Evolutionary conservation across 2,888 invertebrate species (phyloP), one percentile per base, ranked within the genome.

Genomic region (Lingula anatina): DNA sequence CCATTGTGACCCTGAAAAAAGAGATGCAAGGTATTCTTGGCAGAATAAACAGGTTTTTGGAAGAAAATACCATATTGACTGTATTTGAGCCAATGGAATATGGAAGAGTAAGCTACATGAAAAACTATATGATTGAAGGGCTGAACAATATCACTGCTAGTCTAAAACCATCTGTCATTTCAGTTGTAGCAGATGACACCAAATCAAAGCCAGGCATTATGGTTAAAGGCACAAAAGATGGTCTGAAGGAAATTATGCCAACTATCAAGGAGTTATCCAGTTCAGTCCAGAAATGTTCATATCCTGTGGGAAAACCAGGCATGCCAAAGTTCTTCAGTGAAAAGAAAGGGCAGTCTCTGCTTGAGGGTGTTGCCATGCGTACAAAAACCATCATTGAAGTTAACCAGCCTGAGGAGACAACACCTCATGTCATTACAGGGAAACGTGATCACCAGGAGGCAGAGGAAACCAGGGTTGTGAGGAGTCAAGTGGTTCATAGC

Each of bases 401-500:
- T 15, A 12, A 15, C 15, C 31, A 31, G 15, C n/a, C n/a, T n/a
- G n/a, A n/a, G n/a, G n/a, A n/a, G n/a, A n/a, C n/a, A n/a, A n/a
- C n/a, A n/a, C n/a, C n/a, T n/a, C n/a, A n/a, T n/a, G n/a, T n/a
- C n/a, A n/a, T n/a, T n/a, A n/a, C n/a, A n/a, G n/a, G n/a, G n/a
- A n/a, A n/a, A n/a, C n/a, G n/a, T n/a, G 31, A 31, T 12, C 9
- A 31, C 31, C 9, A 12, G 15, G 31, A 31, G 9, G 31, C 9
- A 31, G 31, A 31, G 15, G 31, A 31, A 31, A 31, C 31, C 9
- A 15, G 31, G 15, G 9, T 31, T 31, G 31, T 31, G 9, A 31
- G 9, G 31, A 15, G 9, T 12, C 9, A 31, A 15, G 49, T 47
- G 40, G 40, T 24, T 47, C 47, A 39, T 47, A 47, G 35, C 48